Evolutionary conservation across 2,113 vertebrate genomes (phyloP).

Genomic region (Sylvia atricapilla): DNA sequence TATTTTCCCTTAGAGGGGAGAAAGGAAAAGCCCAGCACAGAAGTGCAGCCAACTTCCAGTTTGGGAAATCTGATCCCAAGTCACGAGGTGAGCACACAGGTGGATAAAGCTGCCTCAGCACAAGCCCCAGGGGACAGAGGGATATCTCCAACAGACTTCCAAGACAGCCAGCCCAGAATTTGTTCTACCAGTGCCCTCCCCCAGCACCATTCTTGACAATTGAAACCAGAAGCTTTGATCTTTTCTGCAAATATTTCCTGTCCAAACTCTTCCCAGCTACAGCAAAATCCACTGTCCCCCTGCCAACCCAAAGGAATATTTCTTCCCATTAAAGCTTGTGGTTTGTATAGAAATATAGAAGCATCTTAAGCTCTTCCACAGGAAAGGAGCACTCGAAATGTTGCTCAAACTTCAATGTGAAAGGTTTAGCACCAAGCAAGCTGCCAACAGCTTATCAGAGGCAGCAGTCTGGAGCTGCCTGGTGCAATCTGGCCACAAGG

Average conservation of each 20-base stretch:
- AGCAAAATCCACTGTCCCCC: background rate
- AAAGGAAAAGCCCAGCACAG: background rate
- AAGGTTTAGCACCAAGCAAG: background rate
- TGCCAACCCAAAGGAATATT: background rate
- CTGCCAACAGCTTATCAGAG: background rate
- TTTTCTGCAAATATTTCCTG: background rate
- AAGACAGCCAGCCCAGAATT: background rate
- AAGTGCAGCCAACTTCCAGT: background rate
- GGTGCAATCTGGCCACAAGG: background rate
- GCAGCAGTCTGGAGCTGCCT: background rate
- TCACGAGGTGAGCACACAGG: background rate
- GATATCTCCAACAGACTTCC: background rate
- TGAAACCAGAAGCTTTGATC: background rate
- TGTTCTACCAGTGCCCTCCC: background rate
- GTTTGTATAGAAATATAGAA: background rate
- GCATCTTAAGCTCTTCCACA: background rate
- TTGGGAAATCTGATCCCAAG: background rate
- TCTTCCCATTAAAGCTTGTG: background rate
- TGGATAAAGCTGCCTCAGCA: background rate
- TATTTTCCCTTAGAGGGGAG: background rate
- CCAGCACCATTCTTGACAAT: background rate
- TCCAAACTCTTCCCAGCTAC: background rate
- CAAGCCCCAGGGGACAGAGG: background rate
- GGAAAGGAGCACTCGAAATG: background rate
- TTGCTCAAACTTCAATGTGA: background rate